A percentile compares a stretch with the other conserved stretches of the same genome.
phyloP scores from a whole-genome alignment of 2,888 invertebrate genomes.

The Coelopa pilipes region DNA sequence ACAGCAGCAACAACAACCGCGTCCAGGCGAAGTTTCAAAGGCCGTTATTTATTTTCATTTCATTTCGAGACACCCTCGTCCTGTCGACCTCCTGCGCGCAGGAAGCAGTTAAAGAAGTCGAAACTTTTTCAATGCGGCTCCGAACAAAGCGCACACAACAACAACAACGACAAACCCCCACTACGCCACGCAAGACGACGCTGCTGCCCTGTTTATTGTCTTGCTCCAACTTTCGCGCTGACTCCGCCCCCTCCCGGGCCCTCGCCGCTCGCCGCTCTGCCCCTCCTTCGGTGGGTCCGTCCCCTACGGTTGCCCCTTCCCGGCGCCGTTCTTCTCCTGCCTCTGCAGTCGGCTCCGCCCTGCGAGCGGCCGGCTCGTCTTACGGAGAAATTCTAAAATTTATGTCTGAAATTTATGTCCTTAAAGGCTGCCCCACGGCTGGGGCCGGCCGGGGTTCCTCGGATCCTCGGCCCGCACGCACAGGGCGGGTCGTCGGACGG shows the following conservation, averaged over 20 bases:
- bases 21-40: neutral
- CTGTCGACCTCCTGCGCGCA: neutral
- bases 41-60: neutral
- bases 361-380: slow-evolving; percentile 15
- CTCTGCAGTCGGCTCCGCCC: slow-evolving; percentile 6
- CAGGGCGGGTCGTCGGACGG: neutral
- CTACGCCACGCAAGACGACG: neutral
- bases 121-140: slow-evolving; percentile 8
- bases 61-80: neutral
- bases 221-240: slow-evolving; percentile 11
- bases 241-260: neutral
- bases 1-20: neutral
- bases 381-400: slow-evolving; percentile 41
- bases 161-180: slow-evolving; percentile 1
- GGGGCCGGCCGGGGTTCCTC: too few relatives aligned
- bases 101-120: slow-evolving; percentile 31
- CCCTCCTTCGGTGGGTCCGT: slow-evolving; percentile 8
- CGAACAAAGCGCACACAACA: slow-evolving; percentile 9
- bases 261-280: neutral
- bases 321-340: neutral
- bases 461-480: too few relatives aligned
- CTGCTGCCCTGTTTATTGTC: slow-evolving; percentile 11
- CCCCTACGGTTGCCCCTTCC: neutral
- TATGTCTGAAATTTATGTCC: slow-evolving; percentile 41
- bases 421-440: slow-evolving; percentile 3